These are phyloP conservation scores for Hydrolagus colliei DNA, from an alignment of 2,797 vertebrate species.

Conservation along the genomic window DNA sequence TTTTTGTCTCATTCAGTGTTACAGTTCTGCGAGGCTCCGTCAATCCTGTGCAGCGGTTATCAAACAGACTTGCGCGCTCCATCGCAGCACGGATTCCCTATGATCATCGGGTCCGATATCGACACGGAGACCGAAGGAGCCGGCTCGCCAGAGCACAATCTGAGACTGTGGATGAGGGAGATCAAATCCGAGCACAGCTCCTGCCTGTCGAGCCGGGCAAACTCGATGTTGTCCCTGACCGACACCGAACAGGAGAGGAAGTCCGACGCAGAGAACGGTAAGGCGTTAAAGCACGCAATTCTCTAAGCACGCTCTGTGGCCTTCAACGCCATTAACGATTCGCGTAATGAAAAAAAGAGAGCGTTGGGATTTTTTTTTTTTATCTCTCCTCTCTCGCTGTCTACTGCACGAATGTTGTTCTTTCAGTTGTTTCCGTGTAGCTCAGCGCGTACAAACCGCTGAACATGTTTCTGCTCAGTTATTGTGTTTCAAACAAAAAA, in stretches of 20 bases:
- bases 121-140: conserved; percentile 86
- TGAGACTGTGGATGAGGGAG: conserved; percentile 91
- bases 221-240: conserved; percentile 88
- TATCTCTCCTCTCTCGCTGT: no score
- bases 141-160: conserved; percentile 76
- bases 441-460: no score
- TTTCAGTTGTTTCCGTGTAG: not conserved
- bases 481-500: no score
- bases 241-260: conserved; percentile 96
- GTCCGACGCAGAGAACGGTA: conserved; percentile 91
- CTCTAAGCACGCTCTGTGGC: not conserved
- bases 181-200: conserved; percentile 93
- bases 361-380: no score
- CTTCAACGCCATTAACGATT: not conserved
- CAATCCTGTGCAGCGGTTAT: conserved; percentile 75
- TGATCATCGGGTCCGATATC: conserved; percentile 80
- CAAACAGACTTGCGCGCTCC: conserved; percentile 65
- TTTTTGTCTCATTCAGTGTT: conserved; percentile 60
- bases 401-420: not conserved
- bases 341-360: not conserved
- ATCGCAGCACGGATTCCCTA: conserved; percentile 69
- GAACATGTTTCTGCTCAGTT: not conserved
- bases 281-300: conserved; percentile 41
- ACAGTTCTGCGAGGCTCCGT: conserved; percentile 78
- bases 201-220: conserved; percentile 88